Percentiles rank a stretch among this genome's conserved stretches.
Conservation (phyloP, 2,113 vertebrate genomes). For the Stegostoma tigrinum region DNA sequence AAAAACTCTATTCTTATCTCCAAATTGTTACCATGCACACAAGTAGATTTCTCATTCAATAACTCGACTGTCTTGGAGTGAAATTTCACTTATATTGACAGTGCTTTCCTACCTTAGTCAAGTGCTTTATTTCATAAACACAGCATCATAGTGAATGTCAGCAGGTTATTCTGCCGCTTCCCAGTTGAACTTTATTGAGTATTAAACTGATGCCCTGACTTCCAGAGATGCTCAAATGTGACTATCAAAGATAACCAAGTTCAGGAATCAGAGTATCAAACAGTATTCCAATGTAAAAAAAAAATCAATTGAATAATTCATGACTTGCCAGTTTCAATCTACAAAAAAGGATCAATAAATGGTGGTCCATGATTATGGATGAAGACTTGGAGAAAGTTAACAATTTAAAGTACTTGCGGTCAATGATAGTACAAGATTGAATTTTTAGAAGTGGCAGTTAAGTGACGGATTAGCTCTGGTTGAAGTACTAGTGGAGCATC, state of each 20-base stretch:
- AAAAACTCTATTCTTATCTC: not conserved
- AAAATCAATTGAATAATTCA: not conserved
- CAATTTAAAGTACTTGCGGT: not conserved
- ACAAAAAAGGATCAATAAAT: not conserved
- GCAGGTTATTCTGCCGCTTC: not conserved
- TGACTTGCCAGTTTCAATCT: not conserved
- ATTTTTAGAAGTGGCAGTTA: not conserved
- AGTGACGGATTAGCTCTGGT: not conserved
- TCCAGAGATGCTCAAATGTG: not conserved
- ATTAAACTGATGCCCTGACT: not conserved
- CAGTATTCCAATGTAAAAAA: not conserved
- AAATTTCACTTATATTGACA: not conserved
- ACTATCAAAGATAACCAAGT: not conserved
- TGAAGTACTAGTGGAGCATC: not conserved
- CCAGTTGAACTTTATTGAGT: not conserved
- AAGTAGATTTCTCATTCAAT: slow-evolving; percentile 2
- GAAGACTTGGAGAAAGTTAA: not conserved
- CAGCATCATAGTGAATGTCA: not conserved
- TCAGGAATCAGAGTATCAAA: not conserved
- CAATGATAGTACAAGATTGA: not conserved
- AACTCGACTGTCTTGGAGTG: not conserved
- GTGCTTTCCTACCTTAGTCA: not conserved
- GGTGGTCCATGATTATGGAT: not conserved
- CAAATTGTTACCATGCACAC: not conserved
- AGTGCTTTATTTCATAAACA: not conserved